These are phyloP conservation scores for Syritta pipiens DNA, from an alignment of 2,888 invertebrate genomes.

Conservation along the genomic window DNA sequence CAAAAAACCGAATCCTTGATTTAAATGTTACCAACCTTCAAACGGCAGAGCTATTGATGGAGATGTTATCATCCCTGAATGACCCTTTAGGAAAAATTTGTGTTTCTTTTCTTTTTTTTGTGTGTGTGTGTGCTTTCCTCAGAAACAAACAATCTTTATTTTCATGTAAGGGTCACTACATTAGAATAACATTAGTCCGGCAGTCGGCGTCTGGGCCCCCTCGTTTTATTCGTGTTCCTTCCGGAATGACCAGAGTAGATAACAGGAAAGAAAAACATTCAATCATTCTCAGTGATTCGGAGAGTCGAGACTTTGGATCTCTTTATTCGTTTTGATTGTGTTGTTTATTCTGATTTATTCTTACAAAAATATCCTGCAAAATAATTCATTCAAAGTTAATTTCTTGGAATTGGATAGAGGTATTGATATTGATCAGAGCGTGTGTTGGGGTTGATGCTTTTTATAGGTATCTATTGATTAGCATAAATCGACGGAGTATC, in stretches of 20 bases:
- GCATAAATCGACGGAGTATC: slow-evolving; percentile 22
- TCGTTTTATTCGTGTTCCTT: not conserved
- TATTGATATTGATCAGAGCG: slow-evolving; percentile 14
- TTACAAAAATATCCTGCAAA: slow-evolving; percentile 58
- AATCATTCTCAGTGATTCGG: slow-evolving; percentile 65
- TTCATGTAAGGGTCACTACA: slow-evolving; percentile 59
- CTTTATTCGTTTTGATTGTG: slow-evolving; percentile 55
- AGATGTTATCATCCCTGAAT: slow-evolving; percentile 65
- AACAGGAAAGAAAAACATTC: slow-evolving; percentile 69
- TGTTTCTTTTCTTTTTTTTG: no score
- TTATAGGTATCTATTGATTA: slow-evolving; percentile 35
- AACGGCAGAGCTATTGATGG: slow-evolving; percentile 30
- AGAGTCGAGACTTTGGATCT: not conserved
- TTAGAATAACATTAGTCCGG: slow-evolving; percentile 62
- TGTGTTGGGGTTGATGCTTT: not conserved
- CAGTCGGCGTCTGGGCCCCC: not conserved
- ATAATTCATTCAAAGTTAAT: slow-evolving; percentile 68
- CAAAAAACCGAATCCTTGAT: not conserved
- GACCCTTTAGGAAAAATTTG: slow-evolving; percentile 61
- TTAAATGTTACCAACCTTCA: slow-evolving; percentile 13
- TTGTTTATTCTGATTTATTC: slow-evolving; percentile 64
- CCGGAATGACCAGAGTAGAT: slow-evolving; percentile 57
- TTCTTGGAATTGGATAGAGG: slow-evolving; percentile 55
- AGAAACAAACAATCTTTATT: slow-evolving; percentile 64
- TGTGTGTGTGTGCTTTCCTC: no score